Evolutionary conservation across 2,888 invertebrate genomes (phyloP), one percentile per base, ranked within the genome.

Genomic region (Parnassius orleans): DNA sequence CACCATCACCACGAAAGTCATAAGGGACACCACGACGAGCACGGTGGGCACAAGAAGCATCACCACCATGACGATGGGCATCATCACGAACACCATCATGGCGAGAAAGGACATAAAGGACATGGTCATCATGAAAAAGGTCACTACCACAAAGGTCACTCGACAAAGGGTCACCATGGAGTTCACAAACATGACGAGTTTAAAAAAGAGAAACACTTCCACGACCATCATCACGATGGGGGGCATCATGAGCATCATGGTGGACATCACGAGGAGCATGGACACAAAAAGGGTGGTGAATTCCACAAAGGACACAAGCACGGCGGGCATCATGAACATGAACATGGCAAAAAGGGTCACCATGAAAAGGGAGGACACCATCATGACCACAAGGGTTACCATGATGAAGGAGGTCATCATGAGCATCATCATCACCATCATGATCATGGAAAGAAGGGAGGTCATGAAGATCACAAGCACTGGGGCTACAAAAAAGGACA

Each of bases 151-250:
- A 97, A 97, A 77, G 96, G 96, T 0, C 96, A 97, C 84, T 95
- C 95, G 72, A 96, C 96, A 68, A 96, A 97, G 80, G 96, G 97
- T 63, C 96, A 96, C 72, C 97, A 97, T 77, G 95, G 96, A 71
- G 94, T 96, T 3, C 96, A 97, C 85, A 97, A 97, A 79, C 89
- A 95, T 69, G 96, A 97, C 82, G 97, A 97, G 85, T 96, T 94
- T 86, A 96, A 96, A 81, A 96, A 97, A 79, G 95, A 96, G 74
- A 96, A 96, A 77, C 95, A 97, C 78, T 96, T 96, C 93, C 96
- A 95, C 80, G 96, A 97, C 73, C 95, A 96, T 76, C 95, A 96
- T 75, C 95, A 96, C 74, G 95, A 95, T 66, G 94, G 94, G 61
- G 96, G 95, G 0, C 95, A 95, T 71, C 95, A 96, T 79, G 95